These are phyloP conservation scores for Xenotilapia leptura DNA, from an alignment of 2,113 vertebrate species.

Conservation along the genomic window DNA sequence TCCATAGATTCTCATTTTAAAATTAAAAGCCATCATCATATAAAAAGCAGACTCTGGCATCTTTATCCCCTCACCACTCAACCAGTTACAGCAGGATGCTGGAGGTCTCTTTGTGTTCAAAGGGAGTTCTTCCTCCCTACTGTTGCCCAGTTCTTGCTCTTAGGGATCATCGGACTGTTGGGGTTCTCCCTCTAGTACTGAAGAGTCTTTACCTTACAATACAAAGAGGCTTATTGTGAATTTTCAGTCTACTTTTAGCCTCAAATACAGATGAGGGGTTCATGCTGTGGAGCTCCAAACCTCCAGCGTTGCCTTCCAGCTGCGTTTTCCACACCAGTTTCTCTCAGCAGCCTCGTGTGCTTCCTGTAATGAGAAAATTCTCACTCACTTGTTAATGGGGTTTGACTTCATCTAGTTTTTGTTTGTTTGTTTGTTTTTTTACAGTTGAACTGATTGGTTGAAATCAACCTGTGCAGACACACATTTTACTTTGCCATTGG, in stretches of 20 bases:
- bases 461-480: neutral
- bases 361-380: neutral
- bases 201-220: neutral
- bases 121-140: neutral
- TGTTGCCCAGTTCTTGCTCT: neutral
- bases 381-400: neutral
- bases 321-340: neutral
- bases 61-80: neutral
- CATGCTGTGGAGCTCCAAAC: neutral
- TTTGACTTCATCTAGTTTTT: neutral
- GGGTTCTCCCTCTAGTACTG: neutral
- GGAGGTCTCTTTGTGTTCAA: neutral
- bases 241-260: neutral
- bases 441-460: neutral
- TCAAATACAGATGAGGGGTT: neutral
- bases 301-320: neutral
- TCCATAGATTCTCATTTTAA: neutral
- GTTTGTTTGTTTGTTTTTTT: fast-evolving
- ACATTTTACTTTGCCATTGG: neutral
- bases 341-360: neutral
- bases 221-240: neutral
- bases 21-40: neutral
- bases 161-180: neutral
- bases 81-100: neutral
- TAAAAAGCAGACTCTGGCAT: neutral